Conservation (phyloP, 2,113 vertebrate genomes). For the Rissa tridactyla region DNA sequence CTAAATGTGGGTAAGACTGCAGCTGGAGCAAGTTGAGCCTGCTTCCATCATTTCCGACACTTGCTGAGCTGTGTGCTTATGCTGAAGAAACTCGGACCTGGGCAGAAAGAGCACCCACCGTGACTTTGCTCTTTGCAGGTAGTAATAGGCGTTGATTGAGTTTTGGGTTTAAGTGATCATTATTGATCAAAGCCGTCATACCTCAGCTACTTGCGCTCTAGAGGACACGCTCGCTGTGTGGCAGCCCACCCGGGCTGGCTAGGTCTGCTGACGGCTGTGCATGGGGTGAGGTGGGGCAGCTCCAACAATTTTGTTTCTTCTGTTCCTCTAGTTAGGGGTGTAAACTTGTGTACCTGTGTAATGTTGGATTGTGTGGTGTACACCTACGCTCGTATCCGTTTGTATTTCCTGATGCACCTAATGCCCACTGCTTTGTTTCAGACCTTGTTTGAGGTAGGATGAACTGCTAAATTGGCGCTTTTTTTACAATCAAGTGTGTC, state of each 20-base stretch:
- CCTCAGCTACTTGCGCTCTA: not conserved
- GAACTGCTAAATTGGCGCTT: not conserved
- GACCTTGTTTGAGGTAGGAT: not conserved
- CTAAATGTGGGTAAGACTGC: not conserved
- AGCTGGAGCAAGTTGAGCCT: not conserved
- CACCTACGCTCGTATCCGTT: accelerated
- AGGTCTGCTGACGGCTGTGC: not conserved
- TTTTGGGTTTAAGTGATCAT: accelerated
- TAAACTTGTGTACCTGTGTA: not conserved
- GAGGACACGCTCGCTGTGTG: not conserved
- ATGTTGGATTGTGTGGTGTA: not conserved
- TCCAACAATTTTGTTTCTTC: not conserved
- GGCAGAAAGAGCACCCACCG: not conserved
- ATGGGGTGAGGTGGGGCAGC: not conserved
- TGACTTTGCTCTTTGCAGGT: not conserved
- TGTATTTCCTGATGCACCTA: not conserved
- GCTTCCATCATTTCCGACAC: not conserved
- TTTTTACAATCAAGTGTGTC: not conserved
- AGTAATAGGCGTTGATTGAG: not conserved
- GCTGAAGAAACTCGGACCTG: not conserved
- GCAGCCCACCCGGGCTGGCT: not conserved
- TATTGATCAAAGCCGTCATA: not conserved
- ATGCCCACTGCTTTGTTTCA: not conserved
- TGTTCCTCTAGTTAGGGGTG: not conserved
- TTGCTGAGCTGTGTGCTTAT: not conserved